Evolutionary conservation across 2,888 invertebrate genomes (phyloP).

Genomic region (Choreutis nemorana): DNA sequence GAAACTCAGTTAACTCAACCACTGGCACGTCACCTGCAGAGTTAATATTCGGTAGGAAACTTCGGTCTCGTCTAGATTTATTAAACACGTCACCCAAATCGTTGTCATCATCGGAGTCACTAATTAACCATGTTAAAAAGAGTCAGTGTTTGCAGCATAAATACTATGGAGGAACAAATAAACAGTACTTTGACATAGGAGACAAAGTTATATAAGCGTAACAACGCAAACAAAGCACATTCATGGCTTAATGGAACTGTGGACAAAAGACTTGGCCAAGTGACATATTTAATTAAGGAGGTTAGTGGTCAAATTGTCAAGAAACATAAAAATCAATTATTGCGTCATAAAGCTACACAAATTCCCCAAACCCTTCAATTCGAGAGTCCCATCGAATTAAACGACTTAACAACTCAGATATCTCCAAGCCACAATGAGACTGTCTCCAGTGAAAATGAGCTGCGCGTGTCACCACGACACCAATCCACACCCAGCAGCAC

Average conservation of each 20-base stretch:
- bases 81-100: slow-evolving; percentile 1
- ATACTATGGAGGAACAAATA: slow-evolving; percentile 2
- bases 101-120: background rate
- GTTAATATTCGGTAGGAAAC: slow-evolving; percentile 9
- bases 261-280: slow-evolving; percentile 2
- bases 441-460: too few relatives aligned
- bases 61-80: slow-evolving; percentile 10
- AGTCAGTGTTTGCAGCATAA: slow-evolving; percentile 7
- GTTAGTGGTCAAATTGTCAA: background rate
- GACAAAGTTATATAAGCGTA: background rate
- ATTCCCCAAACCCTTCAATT: too few relatives aligned
- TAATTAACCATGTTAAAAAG: background rate
- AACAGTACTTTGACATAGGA: background rate
- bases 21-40: slow-evolving; percentile 13
- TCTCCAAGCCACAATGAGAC: too few relatives aligned
- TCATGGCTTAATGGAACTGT: slow-evolving; percentile 1
- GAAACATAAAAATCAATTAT: background rate
- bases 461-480: too few relatives aligned
- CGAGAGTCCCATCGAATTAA: too few relatives aligned
- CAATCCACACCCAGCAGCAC: too few relatives aligned
- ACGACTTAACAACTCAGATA: too few relatives aligned
- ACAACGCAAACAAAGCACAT: background rate
- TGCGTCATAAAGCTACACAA: background rate
- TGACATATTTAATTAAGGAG: background rate
- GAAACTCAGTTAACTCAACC: slow-evolving; percentile 6